Base-by-base conservation (phyloP, 2,888 invertebrate species). In the Metalampra italica region DNA sequence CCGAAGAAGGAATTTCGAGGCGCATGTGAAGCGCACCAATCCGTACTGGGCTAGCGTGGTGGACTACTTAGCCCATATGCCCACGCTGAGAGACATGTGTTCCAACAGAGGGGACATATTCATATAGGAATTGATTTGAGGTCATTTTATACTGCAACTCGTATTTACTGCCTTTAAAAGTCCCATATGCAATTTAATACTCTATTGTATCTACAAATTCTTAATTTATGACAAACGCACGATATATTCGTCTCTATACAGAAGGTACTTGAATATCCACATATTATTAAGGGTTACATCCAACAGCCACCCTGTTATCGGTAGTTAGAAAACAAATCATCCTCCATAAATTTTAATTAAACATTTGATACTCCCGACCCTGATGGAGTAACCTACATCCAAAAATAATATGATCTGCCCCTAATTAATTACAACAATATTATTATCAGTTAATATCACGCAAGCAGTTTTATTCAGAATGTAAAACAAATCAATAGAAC, bases 341-440 rank as follows among this genome's bases (percentile, higher is more conserved):
- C 68, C 65, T 65, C 74, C 67, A 77, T 82, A 80, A 78, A 78
- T 82, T 81, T 79, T 82, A 82, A 82, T 82, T 77, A 79, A 71
- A 64, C 71, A 76, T 79, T 76, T 80, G 75, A 78, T 78, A 79
- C 73, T 54, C 57, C 59, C 63, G 60, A 58, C 56, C 56, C 57
- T 66, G 60, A 57, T 55, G 58, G 55, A 51, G 56, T 68, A 65
- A 68, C 66, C 65, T 64, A 65, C 60, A 69, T 64, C 56, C 59
- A 57, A 63, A 69, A 66, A n/a, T 69, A 68, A 64, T 70, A 62
- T 61, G 59, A 39, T 39, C 3, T 34, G 34, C 11, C 34, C 3
- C 9, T 39, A 39, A 39, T 39, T 39, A 39, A 39, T 39, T 11
- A n/a, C 3, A 42, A 42, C 29, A 22, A n/a, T 14, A 42, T n/a